Evolutionary conservation across 2,888 invertebrate genomes (phyloP).

Genomic region (Eristalis pertinax): DNA sequence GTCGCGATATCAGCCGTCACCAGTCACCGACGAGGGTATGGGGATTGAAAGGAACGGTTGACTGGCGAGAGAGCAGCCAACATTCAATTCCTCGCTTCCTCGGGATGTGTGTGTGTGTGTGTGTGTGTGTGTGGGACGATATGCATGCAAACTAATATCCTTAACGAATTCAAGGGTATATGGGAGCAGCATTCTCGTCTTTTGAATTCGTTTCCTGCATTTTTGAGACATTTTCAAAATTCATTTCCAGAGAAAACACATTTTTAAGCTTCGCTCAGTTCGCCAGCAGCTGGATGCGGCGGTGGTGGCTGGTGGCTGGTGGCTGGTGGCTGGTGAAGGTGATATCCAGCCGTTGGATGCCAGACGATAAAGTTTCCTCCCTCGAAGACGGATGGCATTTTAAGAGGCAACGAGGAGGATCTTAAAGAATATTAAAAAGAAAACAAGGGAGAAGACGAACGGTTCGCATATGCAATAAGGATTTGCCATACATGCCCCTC

Average conservation of each 20-base stretch:
- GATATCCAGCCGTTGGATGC: neutral
- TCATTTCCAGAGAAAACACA: constrained; percentile 46
- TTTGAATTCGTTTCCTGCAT: constrained; percentile 33
- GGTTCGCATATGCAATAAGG: neutral
- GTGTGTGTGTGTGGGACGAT: constrained; percentile 4
- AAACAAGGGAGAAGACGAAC: neutral
- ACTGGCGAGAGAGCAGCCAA: constrained; percentile 34
- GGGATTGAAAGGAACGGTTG: constrained; percentile 24
- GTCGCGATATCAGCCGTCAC: neutral
- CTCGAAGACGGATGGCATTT: neutral
- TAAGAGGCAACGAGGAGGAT: neutral
- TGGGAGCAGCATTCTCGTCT: constrained; percentile 25
- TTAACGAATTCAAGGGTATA: constrained; percentile 19
- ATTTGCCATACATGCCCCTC: neutral
- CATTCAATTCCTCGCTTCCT: constrained; percentile 36
- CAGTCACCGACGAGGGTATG: constrained; percentile 33
- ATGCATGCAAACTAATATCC: constrained; percentile 58
- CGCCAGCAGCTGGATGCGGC: constrained; percentile 4
- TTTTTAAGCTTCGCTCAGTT: constrained; percentile 32
- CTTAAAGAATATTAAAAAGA: neutral
- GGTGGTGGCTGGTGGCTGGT: neutral
- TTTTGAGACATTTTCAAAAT: constrained; percentile 38
- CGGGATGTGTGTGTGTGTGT: neutral
- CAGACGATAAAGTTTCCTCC: neutral
- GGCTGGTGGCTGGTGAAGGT: neutral